Base-by-base conservation (phyloP, 2,797 vertebrate genomes). In the Spheniscus humboldti region DNA sequence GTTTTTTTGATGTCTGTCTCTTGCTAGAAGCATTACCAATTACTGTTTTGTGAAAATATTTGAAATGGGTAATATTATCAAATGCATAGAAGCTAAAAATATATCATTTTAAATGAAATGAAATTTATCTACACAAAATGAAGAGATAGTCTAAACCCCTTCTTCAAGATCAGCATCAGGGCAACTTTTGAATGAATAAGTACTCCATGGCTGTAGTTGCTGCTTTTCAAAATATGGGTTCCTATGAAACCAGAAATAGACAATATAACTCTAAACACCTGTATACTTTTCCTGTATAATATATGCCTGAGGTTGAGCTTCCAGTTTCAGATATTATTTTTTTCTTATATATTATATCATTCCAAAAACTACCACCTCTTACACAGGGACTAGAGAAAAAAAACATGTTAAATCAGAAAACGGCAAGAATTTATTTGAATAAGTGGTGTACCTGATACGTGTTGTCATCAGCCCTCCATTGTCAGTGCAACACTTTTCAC, bases 21-120 rank as follows among this genome's bases (percentile, higher is more conserved):
- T 92, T 67, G 10, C 79, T 94, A 48, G 48, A 85, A 76, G 59
- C 33, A 22, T 31, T 82, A 75, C 59, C 41, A 86, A 63, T 64
- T 78, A 67, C 31, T 78, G 22, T 62, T 83, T 75, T 35, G 81
- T 86, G 43, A 96, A 97, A 94, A 88, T 85, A 77, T 39, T 84
- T 82, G 76, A 80, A 48, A 90, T 31, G 33, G 23, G 12, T 31
- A 93, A 81, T 72, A 79, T 94, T 83, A 74, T 81, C 77, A 84
- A 96, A 75, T 5, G 6, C 35, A 47, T 3, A 55, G 22, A 31
- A 69, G 15, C 41, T 45, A 37, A 71, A 93, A 87, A 24, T 8
- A 14, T 45, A 76, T 50, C 66, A 19, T 57, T 87, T 89, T 43
- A 64, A 82, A 90, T 62, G 9, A 88, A 92, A 47, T 67, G 3